Conservation (phyloP, 2,113 vertebrate genomes). For the Hypomesus transpacificus region DNA sequence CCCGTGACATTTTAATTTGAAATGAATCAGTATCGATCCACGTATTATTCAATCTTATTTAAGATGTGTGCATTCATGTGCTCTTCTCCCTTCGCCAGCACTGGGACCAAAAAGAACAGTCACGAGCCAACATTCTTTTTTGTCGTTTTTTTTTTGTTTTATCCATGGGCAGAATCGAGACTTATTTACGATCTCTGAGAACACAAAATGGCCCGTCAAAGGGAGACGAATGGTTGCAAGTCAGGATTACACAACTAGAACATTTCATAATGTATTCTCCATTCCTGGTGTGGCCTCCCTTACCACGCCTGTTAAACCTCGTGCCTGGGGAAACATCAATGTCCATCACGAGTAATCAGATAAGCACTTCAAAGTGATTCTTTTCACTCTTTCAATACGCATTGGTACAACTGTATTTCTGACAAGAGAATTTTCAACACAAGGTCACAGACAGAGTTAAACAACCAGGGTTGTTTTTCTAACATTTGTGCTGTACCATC, state of each 20-base stretch:
- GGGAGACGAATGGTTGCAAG: slow-evolving; percentile 32
- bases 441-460: too few relatives aligned
- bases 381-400: too few relatives aligned
- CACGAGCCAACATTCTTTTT: not conserved
- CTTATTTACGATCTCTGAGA: slow-evolving; percentile 33
- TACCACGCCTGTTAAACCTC: not conserved
- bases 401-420: too few relatives aligned
- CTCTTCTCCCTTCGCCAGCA: not conserved
- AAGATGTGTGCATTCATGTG: too few relatives aligned
- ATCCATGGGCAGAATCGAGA: slow-evolving; percentile 23
- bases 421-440: too few relatives aligned
- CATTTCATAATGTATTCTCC: slow-evolving; percentile 21
- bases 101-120: slow-evolving; percentile 7
- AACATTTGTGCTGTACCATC: not conserved
- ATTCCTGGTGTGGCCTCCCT: not conserved
- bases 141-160: slow-evolving; percentile 4
- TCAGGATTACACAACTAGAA: slow-evolving; percentile 34
- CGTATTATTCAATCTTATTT: too few relatives aligned
- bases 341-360: not conserved
- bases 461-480: too few relatives aligned
- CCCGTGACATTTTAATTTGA: too few relatives aligned
- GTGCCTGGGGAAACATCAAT: not conserved
- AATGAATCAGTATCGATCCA: too few relatives aligned
- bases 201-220: slow-evolving; percentile 14
- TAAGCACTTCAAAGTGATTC: too few relatives aligned